phyloP scores from a whole-genome alignment of 2,113 vertebrate species.

The Syngnathoides biaculeatus region DNA sequence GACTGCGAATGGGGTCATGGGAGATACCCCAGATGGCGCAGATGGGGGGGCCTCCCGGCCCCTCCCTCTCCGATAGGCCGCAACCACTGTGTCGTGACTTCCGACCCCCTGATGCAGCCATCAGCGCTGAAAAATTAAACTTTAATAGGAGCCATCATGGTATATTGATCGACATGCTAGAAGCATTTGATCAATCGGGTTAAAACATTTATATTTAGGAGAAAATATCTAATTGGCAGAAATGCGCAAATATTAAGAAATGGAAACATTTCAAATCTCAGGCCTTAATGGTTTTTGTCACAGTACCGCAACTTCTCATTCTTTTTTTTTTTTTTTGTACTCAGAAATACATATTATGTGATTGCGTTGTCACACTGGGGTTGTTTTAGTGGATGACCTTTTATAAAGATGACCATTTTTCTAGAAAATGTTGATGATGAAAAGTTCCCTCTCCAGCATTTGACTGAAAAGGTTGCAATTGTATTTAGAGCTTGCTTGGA shows the following conservation, averaged over 20 bases:
- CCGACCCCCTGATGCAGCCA: slow-evolving; percentile 2
- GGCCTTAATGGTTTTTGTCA: neutral
- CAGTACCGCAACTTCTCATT: neutral
- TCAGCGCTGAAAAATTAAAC: slow-evolving; percentile 10
- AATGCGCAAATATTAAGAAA: neutral
- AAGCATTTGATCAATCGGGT: slow-evolving; percentile 16
- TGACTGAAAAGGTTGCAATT: no score
- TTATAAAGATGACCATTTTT: no score
- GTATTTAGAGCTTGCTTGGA: neutral
- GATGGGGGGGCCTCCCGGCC: slow-evolving; percentile 39
- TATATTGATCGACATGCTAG: slow-evolving; percentile 12
- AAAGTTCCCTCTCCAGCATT: neutral
- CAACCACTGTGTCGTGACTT: neutral
- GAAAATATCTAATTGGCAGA: slow-evolving; percentile 3
- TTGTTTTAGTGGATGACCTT: neutral
- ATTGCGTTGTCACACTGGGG: neutral
- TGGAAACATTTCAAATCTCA: neutral
- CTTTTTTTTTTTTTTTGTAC: neutral
- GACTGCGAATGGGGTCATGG: slow-evolving; percentile 62
- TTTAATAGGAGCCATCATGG: slow-evolving; percentile 20
- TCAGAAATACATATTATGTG: no score
- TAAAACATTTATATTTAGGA: neutral
- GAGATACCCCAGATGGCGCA: slow-evolving; percentile 65
- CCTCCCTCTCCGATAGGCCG: slow-evolving; percentile 1
- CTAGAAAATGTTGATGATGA: neutral